Evolutionary conservation across 1,140 invertebrate genomes (phyloP).

Genomic region (Sycophaga agraensis): DNA sequence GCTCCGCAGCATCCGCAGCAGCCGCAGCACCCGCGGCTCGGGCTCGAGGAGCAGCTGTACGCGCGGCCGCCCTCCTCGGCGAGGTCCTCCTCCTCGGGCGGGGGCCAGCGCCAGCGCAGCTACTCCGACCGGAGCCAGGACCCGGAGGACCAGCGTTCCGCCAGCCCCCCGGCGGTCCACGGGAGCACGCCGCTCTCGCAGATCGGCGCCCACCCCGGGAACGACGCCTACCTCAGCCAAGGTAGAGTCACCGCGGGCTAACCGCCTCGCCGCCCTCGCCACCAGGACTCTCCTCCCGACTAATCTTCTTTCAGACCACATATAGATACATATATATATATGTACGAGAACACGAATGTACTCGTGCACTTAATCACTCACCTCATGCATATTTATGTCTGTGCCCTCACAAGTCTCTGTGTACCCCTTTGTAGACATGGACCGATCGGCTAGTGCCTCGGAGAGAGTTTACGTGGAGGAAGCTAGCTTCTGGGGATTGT

Average conservation of each 20-base stretch:
- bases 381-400: not conserved
- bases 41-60: conserved; percentile 6
- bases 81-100: conserved; percentile 51
- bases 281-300: no score
- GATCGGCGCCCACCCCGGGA: conserved; percentile 70
- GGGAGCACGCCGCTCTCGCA: conserved; percentile 84
- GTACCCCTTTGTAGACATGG: conserved; percentile 38
- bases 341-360: no score
- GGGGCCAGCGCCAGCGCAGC: not conserved
- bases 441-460: conserved; percentile 28
- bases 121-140: conserved; percentile 3
- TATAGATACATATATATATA: no score
- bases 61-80: conserved; percentile 52
- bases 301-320: no score
- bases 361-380: no score
- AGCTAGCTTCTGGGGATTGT: conserved; percentile 55
- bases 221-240: conserved; percentile 59
- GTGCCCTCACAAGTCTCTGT: conserved; percentile 8
- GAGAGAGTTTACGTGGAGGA: conserved; percentile 56
- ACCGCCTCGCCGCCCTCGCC: no score
- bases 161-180: conserved; percentile 60
- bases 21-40: conserved; percentile 2
- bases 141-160: conserved; percentile 40
- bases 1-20: not conserved
- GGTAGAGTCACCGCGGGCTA: conserved; percentile 49